Evolutionary conservation across 1,140 invertebrate species (phyloP).

Genomic region (Euglossa dilemma): DNA sequence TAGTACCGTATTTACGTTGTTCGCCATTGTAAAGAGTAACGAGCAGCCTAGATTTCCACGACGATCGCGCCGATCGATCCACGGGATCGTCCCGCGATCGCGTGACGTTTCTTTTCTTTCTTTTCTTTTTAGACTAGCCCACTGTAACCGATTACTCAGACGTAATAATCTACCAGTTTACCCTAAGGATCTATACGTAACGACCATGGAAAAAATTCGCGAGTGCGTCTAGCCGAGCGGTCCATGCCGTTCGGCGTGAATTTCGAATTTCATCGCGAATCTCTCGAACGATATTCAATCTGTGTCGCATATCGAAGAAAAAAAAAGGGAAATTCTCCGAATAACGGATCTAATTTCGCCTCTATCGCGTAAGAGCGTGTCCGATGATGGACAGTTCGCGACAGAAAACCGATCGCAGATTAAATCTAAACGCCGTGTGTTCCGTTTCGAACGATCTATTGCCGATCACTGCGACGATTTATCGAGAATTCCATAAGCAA

Average conservation of each 20-base stretch:
- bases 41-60: conserved; percentile 8
- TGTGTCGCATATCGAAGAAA: background rate
- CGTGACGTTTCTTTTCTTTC: background rate
- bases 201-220: background rate
- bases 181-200: background rate
- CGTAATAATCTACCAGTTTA: background rate
- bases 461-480: background rate
- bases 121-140: conserved; percentile 27
- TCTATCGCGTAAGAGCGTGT: no score
- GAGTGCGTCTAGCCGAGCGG: background rate
- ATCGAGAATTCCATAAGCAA: no score
- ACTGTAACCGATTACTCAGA: background rate
- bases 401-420: background rate
- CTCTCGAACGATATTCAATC: background rate
- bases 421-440: conserved; percentile 4
- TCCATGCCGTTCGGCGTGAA: background rate
- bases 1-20: conserved; percentile 41
- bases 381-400: background rate
- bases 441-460: background rate
- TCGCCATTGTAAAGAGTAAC: conserved; percentile 40
- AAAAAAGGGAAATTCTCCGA: background rate
- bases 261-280: background rate
- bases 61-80: background rate
- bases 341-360: no score
- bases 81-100: background rate